Evolutionary conservation across 2,888 invertebrate genomes (phyloP).

Genomic region (Lycophotia porphyrea): DNA sequence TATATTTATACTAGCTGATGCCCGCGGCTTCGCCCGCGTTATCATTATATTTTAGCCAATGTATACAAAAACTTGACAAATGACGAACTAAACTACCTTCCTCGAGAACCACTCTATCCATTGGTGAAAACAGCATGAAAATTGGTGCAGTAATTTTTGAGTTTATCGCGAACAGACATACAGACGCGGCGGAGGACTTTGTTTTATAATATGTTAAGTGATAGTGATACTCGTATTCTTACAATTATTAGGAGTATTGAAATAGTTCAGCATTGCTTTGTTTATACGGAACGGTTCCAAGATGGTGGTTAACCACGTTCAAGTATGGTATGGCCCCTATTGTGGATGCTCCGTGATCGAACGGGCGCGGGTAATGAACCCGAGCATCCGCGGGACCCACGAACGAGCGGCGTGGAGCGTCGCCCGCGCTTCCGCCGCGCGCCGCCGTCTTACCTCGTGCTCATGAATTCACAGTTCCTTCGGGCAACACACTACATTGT

Average conservation of each 20-base stretch:
- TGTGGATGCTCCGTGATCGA: conserved; percentile 79
- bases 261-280: conserved; percentile 52
- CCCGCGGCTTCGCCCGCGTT: too few species aligned
- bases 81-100: too few species aligned
- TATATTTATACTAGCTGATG: conserved; percentile 21
- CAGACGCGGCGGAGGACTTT: too few species aligned
- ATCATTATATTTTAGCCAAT: too few species aligned
- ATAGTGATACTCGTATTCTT: too few species aligned
- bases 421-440: conserved; percentile 60
- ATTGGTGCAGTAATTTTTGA: too few species aligned
- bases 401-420: conserved; percentile 65
- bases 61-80: too few species aligned
- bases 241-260: conserved; percentile 34
- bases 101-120: too few species aligned
- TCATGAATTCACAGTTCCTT: conserved; percentile 76
- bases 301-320: conserved; percentile 74
- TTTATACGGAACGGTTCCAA: conserved; percentile 52
- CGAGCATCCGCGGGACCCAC: conserved; percentile 80
- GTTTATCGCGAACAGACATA: too few species aligned
- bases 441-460: conserved; percentile 69
- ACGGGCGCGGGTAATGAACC: conserved; percentile 87
- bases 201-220: too few species aligned
- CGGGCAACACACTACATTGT: conserved; percentile 54
- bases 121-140: too few species aligned
- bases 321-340: conserved; percentile 78